Percentiles rank a stretch among this genome's conserved stretches.
These are phyloP conservation scores for Unio pictorum DNA, from an alignment of 2,888 invertebrate genomes.

Conservation along the genomic window DNA sequence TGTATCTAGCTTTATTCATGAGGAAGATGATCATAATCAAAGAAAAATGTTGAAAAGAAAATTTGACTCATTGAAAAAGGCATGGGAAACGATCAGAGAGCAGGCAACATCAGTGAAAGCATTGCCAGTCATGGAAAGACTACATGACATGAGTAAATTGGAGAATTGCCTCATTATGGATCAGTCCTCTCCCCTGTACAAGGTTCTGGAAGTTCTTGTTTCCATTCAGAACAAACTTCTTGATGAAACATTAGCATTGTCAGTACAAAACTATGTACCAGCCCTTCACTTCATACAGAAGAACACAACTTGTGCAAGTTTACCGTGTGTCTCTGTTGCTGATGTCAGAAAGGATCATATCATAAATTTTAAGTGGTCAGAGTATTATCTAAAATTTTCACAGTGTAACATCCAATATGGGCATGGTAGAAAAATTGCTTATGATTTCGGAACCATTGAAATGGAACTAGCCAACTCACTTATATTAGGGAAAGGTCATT, in stretches of 20 bases:
- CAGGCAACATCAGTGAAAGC: no score
- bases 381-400: slow-evolving; percentile 18
- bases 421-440: slow-evolving; percentile 20
- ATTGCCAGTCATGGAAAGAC: not conserved
- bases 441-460: slow-evolving; percentile 38
- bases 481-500: slow-evolving; percentile 18
- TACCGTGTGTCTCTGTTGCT: slow-evolving; percentile 14
- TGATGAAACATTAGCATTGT: slow-evolving; percentile 12
- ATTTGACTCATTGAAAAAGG: not conserved
- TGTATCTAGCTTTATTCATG: slow-evolving; percentile 17
- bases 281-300: slow-evolving; percentile 17
- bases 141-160: not conserved
- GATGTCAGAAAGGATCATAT: slow-evolving; percentile 18
- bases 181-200: slow-evolving; percentile 14
- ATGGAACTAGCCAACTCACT: slow-evolving; percentile 20
- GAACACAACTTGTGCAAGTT: slow-evolving; percentile 3
- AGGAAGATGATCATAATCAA: not conserved
- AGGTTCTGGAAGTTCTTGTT: slow-evolving; percentile 19
- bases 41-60: not conserved
- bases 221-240: slow-evolving; percentile 35
- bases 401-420: slow-evolving; percentile 28
- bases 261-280: slow-evolving; percentile 5
- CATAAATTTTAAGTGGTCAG: slow-evolving; percentile 13
- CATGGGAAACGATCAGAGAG: not conserved
- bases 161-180: slow-evolving; percentile 26